Conservation (phyloP, 2,113 vertebrate genomes). For the Myotis yumanensis region DNA sequence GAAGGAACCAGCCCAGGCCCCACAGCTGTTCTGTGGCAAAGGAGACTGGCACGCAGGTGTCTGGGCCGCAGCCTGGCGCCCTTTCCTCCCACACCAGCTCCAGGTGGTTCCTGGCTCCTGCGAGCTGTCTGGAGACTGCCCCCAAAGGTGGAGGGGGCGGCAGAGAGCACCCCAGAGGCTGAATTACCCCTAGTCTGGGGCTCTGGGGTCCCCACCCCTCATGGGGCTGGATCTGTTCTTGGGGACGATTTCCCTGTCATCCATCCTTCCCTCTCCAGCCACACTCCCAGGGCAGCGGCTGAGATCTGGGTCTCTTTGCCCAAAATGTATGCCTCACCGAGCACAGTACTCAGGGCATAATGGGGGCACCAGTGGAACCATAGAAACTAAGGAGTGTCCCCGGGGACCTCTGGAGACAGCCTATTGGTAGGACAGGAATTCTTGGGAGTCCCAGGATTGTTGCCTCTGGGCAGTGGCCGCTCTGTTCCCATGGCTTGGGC, state of each 20-base stretch:
- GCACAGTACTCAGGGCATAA: background rate
- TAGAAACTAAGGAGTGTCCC: background rate
- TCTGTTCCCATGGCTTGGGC: too few relatives aligned
- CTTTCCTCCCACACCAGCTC: background rate
- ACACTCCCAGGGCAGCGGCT: fast-evolving
- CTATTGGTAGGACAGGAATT: background rate
- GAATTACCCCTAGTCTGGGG: background rate
- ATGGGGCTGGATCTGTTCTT: fast-evolving
- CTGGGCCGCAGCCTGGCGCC: background rate
- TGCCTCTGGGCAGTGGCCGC: background rate
- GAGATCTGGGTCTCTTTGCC: background rate
- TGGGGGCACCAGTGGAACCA: background rate
- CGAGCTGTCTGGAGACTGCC: background rate
- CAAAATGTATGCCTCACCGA: background rate
- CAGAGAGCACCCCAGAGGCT: background rate
- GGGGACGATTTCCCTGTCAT: background rate
- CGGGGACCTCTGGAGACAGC: background rate
- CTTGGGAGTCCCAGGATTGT: background rate
- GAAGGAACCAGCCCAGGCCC: background rate
- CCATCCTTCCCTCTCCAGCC: background rate
- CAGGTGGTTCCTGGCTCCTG: background rate
- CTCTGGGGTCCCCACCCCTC: fast-evolving
- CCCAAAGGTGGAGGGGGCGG: background rate
- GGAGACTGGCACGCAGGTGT: background rate
- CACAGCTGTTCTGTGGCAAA: background rate